Evolutionary conservation across 2,797 vertebrate species (phyloP).

Genomic region (Delichon dasypus): DNA sequence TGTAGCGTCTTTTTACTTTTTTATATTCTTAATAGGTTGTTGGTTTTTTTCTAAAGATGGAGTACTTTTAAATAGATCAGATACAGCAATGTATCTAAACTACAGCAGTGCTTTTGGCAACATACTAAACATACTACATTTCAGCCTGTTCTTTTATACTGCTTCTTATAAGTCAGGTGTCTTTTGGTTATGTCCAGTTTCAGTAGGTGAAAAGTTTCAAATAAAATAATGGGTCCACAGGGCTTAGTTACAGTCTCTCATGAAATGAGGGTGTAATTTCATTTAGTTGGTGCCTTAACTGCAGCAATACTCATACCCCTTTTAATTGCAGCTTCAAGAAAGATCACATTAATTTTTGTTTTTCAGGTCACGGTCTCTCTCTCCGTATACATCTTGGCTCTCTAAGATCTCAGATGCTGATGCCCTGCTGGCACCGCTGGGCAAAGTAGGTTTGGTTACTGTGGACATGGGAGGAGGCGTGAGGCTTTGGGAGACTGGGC

Average conservation of each 20-base stretch:
- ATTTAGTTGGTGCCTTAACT: neutral
- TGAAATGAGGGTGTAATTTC: neutral
- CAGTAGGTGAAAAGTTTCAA: neutral
- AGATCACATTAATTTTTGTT: neutral
- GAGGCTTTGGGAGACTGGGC: constrained; percentile 93
- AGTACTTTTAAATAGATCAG: neutral
- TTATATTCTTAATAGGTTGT: neutral
- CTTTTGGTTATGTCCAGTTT: neutral
- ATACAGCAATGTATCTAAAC: neutral
- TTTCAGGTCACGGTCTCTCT: constrained; percentile 83
- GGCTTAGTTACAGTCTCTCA: neutral
- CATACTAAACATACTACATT: neutral
- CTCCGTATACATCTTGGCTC: constrained; percentile 91
- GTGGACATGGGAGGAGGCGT: constrained; percentile 92
- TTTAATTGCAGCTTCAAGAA: neutral
- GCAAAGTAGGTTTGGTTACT: constrained; percentile 83
- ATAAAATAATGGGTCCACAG: neutral
- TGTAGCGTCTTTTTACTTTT: neutral
- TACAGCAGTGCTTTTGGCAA: neutral
- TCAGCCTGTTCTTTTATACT: neutral
- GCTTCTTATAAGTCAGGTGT: neutral
- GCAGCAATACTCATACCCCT: neutral
- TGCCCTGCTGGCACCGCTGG: constrained; percentile 83
- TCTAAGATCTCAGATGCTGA: constrained; percentile 89
- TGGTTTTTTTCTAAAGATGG: neutral